Base-by-base conservation (phyloP, 1,140 invertebrate genomes). In the Pogonognathellus flavescens region DNA sequence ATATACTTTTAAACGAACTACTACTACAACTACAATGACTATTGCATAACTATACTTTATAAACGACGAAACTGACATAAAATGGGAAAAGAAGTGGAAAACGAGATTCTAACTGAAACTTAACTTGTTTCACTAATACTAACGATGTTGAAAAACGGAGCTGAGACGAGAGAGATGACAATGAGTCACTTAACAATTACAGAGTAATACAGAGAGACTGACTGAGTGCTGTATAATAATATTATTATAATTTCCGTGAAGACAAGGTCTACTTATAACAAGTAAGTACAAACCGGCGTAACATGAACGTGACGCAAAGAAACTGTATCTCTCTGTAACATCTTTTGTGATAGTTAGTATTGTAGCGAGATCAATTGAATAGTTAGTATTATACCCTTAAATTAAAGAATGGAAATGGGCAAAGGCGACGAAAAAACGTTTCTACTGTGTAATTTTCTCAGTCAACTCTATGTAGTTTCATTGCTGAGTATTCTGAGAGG, bases 341-440 rank as follows among this genome's bases (percentile, higher is more conserved):
- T 55, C 11, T 14, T 55, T 55, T 55, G 25, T 31, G 41, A 31
- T 72, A 76, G 41, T 14, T 50, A 50, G 41, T 49, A 49, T 76
- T 76, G 70, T 76, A 60, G 16, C 8, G 66, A 49, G 70, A 76
- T 76, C 70, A 76, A 76, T 81, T 81, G 50, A 52, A 81, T 81
- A 57, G 50, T 81, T 59, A 81, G 50, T 52, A 81, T 81, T 81
- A 57, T 81, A 55, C 50, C 62, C 80, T 57, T 8, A 55, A 81
- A 31, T 81, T 41, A 57, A 57, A 55, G 20, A 81, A 41, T 55
- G 80, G 55, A 81, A 81, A 57, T 59, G 50, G 55, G 80, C 50
- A 25, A 55, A 81, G 80, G 80, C 80, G 80, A 81, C 80, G 80
- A 81, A 81, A 81, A 81, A 81, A 81, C 52, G 80, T 22, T 81